Conservation (phyloP, 2,797 vertebrate species). For the Linurgus olivaceus region DNA sequence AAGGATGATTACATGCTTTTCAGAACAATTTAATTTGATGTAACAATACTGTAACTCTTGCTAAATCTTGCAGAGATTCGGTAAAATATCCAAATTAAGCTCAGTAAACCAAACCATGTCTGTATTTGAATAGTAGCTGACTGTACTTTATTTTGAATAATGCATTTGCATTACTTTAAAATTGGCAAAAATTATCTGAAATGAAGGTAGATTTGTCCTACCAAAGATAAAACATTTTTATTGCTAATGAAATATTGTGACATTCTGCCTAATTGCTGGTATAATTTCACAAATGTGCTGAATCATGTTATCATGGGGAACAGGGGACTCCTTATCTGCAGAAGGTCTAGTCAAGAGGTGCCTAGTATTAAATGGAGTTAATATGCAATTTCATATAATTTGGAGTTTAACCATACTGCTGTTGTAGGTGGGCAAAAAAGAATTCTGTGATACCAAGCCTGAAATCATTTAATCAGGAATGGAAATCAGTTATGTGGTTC, state of each 20-base stretch:
- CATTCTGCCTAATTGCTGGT: not conserved
- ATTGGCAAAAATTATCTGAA: not conserved
- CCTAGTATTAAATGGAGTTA: slow-evolving; percentile 39
- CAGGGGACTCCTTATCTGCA: not conserved
- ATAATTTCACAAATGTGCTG: not conserved
- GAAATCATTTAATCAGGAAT: slow-evolving; percentile 70
- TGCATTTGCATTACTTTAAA: not conserved
- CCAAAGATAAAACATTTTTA: not conserved
- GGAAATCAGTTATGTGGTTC: slow-evolving; percentile 63
- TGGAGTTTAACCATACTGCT: slow-evolving; percentile 26
- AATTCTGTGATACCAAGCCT: slow-evolving; percentile 51
- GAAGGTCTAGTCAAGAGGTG: slow-evolving; percentile 20
- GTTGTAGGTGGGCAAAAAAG: slow-evolving; percentile 17
- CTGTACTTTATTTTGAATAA: not conserved
- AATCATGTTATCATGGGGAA: not conserved
- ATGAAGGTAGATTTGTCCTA: not conserved
- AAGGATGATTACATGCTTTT: slow-evolving; percentile 56
- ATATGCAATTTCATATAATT: slow-evolving; percentile 42
- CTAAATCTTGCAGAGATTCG: slow-evolving; percentile 37
- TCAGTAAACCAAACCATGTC: not conserved
- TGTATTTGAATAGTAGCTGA: not conserved
- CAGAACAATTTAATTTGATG: slow-evolving; percentile 56
- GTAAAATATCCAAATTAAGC: not conserved
- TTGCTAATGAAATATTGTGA: not conserved
- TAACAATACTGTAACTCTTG: slow-evolving; percentile 38